Evolutionary conservation across 2,797 vertebrate species (phyloP).

Genomic region (Argyrosomus regius): DNA sequence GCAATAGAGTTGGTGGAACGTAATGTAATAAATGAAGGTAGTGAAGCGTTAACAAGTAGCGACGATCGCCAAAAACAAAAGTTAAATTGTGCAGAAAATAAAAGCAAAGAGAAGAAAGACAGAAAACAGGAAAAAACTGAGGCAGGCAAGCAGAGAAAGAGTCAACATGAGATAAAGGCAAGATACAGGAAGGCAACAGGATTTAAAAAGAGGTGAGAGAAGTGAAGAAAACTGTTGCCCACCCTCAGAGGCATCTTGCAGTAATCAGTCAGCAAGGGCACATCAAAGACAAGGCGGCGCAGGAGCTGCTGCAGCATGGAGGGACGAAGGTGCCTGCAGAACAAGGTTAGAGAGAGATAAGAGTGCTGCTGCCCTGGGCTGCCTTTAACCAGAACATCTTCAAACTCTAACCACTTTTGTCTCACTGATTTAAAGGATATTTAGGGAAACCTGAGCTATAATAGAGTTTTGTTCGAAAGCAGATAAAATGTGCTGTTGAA

Average conservation of each 20-base stretch:
- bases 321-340: constrained; percentile 92
- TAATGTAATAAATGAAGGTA: constrained; percentile 14
- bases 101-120: not conserved
- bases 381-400: constrained; percentile 31
- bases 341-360: constrained; percentile 63
- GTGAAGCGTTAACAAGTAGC: not conserved
- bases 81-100: not conserved
- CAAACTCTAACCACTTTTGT: constrained; percentile 38
- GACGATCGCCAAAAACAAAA: not conserved
- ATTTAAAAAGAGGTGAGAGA: constrained; percentile 26
- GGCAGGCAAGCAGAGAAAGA: not conserved
- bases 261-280: constrained; percentile 96
- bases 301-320: constrained; percentile 98
- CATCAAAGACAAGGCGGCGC: constrained; percentile 96
- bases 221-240: constrained; percentile 52
- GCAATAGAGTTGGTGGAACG: constrained; percentile 13
- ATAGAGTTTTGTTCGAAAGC: constrained; percentile 15
- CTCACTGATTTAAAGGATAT: constrained; percentile 36
- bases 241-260: constrained; percentile 99
- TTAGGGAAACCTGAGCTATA: constrained; percentile 15
- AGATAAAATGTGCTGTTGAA: constrained; percentile 22
- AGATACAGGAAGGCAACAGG: constrained; percentile 4
- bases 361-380: constrained; percentile 27
- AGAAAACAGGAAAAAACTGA: constrained; percentile 3
- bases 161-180: constrained; percentile 10